Evolutionary conservation across 1,140 invertebrate genomes (phyloP).

Genomic region (Atopsyche davidsoni): DNA sequence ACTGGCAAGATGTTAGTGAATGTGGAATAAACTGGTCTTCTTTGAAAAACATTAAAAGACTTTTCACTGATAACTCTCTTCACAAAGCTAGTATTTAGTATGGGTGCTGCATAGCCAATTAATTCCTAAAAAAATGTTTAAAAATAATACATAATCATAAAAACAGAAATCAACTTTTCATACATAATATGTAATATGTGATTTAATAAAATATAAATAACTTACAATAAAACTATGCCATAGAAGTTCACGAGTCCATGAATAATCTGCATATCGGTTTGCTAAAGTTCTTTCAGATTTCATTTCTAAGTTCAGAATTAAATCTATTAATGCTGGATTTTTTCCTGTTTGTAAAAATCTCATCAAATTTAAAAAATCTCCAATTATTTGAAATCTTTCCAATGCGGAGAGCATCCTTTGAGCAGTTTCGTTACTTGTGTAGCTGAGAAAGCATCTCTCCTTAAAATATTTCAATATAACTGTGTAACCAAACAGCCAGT

Average conservation of each 20-base stretch:
- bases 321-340: slow-evolving; percentile 54
- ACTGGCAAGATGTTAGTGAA: slow-evolving; percentile 21
- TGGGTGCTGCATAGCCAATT: slow-evolving; percentile 21
- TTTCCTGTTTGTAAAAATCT: slow-evolving; percentile 56
- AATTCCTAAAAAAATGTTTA: slow-evolving; percentile 22
- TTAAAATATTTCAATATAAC: slow-evolving; percentile 49
- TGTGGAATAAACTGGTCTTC: slow-evolving; percentile 9
- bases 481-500: slow-evolving; percentile 49
- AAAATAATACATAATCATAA: background rate
- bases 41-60: slow-evolving; percentile 18
- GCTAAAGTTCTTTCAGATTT: slow-evolving; percentile 44
- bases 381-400: slow-evolving; percentile 49
- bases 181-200: slow-evolving; percentile 1
- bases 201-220: slow-evolving; percentile 15
- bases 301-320: slow-evolving; percentile 48
- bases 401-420: slow-evolving; percentile 45
- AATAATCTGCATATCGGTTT: slow-evolving; percentile 51
- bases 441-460: slow-evolving; percentile 47
- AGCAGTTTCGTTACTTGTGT: slow-evolving; percentile 45
- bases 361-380: slow-evolving; percentile 55
- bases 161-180: background rate
- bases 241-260: slow-evolving; percentile 58
- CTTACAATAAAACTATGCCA: slow-evolving; percentile 64
- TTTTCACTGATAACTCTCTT: slow-evolving; percentile 23
- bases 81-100: slow-evolving; percentile 19